Percentiles rank a stretch among this genome's conserved stretches.
Conservation (phyloP, 2,797 vertebrate genomes). For the Poeciliopsis infans region DNA sequence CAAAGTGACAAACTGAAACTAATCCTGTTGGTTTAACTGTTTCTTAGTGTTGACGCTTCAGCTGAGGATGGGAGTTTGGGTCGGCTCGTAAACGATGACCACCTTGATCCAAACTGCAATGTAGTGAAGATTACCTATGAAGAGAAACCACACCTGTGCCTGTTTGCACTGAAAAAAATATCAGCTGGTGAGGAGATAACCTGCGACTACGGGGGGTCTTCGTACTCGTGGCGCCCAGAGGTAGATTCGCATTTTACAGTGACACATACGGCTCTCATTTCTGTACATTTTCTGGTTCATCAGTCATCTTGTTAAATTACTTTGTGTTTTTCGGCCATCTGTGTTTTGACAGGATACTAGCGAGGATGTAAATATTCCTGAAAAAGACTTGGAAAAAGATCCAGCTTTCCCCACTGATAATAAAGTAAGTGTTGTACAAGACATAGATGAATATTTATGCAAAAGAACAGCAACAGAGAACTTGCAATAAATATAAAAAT, state of each 20-base stretch:
- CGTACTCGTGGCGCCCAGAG: slow-evolving; percentile 31
- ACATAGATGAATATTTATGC: neutral
- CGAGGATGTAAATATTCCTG: slow-evolving; percentile 1
- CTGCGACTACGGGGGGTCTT: slow-evolving; percentile 33
- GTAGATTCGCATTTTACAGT: slow-evolving; percentile 10
- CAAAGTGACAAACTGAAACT: neutral
- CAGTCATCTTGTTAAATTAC: neutral
- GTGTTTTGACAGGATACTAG: slow-evolving; percentile 21
- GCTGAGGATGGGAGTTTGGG: slow-evolving; percentile 37
- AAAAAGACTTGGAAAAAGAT: neutral
- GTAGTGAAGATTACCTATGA: slow-evolving; percentile 30
- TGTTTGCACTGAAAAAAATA: slow-evolving; percentile 50
- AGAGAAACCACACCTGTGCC: slow-evolving; percentile 51
- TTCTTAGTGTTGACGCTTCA: slow-evolving; percentile 44
- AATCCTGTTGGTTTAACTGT: neutral
- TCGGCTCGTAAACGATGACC: slow-evolving; percentile 51
- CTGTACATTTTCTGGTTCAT: neutral
- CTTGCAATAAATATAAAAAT: neutral
- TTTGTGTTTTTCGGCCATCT: neutral
- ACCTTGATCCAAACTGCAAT: slow-evolving; percentile 46
- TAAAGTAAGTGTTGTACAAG: slow-evolving; percentile 18
- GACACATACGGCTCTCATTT: neutral
- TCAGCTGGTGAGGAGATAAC: slow-evolving; percentile 52
- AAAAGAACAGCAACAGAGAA: neutral
- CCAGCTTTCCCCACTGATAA: neutral